Evolutionary conservation across 2,797 vertebrate species (phyloP).

Genomic region (Onychomys leucogaster): DNA sequence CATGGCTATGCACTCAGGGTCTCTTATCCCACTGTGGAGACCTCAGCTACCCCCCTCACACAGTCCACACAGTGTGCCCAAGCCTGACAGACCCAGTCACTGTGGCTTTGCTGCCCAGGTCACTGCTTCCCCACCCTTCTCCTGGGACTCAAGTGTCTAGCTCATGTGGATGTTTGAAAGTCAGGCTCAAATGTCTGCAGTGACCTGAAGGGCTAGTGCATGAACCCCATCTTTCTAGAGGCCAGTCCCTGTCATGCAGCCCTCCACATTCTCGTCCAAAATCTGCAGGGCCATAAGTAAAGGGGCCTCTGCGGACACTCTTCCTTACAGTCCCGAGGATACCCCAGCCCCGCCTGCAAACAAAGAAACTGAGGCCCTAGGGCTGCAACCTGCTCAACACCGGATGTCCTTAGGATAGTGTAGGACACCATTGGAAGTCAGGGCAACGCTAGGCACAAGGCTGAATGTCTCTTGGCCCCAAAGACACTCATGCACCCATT

Average conservation of each 20-base stretch:
- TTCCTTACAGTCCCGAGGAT: neutral
- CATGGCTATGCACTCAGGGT: neutral
- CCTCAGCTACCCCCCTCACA: neutral
- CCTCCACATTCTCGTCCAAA: neutral
- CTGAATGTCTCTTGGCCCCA: neutral
- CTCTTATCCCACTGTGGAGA: neutral
- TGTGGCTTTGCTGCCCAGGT: neutral
- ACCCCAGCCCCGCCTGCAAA: neutral
- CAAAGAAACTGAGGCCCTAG: neutral
- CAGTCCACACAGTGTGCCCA: neutral
- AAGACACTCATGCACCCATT: neutral
- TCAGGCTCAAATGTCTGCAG: neutral
- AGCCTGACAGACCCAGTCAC: neutral
- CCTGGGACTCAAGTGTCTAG: neutral
- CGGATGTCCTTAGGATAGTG: neutral
- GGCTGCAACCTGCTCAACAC: neutral
- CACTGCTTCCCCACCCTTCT: neutral
- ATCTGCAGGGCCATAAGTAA: neutral
- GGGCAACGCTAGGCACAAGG: neutral
- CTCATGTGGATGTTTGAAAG: neutral
- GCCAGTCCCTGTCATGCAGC: neutral
- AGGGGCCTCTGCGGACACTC: neutral
- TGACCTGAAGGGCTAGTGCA: neutral
- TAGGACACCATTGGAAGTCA: accelerated
- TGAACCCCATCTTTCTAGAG: neutral